A percentile compares a stretch with the other conserved stretches of the same genome.
phyloP scores from a whole-genome alignment of 2,797 vertebrate genomes.

The Propithecus deckenii region DNA sequence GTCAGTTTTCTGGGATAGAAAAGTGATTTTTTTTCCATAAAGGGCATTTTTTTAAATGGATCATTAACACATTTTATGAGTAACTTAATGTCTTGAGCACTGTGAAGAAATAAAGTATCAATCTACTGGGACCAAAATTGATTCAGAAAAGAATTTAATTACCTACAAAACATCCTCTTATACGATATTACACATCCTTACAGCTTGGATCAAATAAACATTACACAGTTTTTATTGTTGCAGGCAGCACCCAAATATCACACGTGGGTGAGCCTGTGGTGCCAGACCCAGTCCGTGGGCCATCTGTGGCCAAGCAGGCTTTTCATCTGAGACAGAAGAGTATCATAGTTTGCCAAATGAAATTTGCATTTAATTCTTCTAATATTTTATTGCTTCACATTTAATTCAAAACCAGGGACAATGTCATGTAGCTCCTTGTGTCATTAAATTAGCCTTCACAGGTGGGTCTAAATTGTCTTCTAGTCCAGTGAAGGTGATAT shows the following conservation, averaged over 20 bases:
- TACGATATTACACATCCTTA: background rate
- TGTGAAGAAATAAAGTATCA: slow-evolving; percentile 50
- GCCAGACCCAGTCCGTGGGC: background rate
- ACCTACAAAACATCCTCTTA: background rate
- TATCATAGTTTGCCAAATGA: background rate
- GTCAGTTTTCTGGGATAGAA: slow-evolving; percentile 50
- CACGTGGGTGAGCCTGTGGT: background rate
- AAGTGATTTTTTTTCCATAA: slow-evolving; percentile 69
- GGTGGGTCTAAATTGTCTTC: background rate
- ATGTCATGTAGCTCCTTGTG: background rate
- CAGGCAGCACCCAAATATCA: background rate
- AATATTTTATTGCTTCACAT: background rate
- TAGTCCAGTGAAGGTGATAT: background rate
- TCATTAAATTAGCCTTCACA: background rate
- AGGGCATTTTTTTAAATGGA: slow-evolving; percentile 72
- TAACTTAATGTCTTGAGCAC: slow-evolving; percentile 59
- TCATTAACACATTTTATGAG: slow-evolving; percentile 76
- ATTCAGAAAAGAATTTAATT: slow-evolving; percentile 57
- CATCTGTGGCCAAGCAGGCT: background rate
- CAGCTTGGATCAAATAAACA: background rate
- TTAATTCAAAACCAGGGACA: background rate
- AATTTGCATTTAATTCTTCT: background rate
- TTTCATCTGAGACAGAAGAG: background rate
- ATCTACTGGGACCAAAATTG: slow-evolving; percentile 40
- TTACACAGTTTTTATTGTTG: background rate